Percentiles rank a stretch among this genome's conserved stretches.
Evolutionary conservation across 2,797 vertebrate genomes (phyloP).

Genomic region (Nothura maculosa): DNA sequence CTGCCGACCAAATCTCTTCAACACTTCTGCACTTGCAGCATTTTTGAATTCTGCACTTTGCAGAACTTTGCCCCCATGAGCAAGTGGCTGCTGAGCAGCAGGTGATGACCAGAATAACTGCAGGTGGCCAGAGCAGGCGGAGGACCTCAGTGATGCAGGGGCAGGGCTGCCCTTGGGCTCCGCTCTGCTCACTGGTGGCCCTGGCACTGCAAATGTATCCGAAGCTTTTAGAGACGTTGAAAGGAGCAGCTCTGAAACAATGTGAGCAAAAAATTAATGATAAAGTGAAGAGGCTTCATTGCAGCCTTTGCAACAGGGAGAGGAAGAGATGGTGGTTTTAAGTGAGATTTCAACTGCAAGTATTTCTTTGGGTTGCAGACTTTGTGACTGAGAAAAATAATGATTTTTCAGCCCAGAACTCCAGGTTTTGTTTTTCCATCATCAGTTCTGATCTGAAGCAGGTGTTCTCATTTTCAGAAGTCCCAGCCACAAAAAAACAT

Average conservation of each 20-base stretch:
- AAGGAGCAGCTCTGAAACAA: background rate
- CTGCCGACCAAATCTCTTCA: background rate
- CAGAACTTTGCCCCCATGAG: background rate
- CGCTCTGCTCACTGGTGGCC: background rate
- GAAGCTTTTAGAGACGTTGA: background rate
- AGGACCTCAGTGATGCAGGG: background rate
- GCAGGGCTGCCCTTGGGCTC: background rate
- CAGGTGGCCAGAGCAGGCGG: background rate
- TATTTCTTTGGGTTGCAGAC: background rate
- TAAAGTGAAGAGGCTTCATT: background rate
- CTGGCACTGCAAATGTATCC: background rate
- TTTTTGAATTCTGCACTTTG: too few species aligned
- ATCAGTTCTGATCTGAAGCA: background rate
- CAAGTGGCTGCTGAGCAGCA: accelerated
- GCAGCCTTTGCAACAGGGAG: background rate
- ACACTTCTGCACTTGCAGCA: background rate
- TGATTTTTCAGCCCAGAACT: background rate
- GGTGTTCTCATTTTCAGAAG: background rate
- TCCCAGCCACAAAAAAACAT: background rate
- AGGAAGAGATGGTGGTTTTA: background rate
- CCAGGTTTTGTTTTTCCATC: background rate
- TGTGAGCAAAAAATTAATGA: background rate
- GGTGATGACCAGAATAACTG: background rate
- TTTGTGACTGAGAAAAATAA: background rate
- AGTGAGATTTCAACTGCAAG: background rate